phyloP scores from a whole-genome alignment of 2,113 vertebrate species.

The Ophiodon elongatus region DNA sequence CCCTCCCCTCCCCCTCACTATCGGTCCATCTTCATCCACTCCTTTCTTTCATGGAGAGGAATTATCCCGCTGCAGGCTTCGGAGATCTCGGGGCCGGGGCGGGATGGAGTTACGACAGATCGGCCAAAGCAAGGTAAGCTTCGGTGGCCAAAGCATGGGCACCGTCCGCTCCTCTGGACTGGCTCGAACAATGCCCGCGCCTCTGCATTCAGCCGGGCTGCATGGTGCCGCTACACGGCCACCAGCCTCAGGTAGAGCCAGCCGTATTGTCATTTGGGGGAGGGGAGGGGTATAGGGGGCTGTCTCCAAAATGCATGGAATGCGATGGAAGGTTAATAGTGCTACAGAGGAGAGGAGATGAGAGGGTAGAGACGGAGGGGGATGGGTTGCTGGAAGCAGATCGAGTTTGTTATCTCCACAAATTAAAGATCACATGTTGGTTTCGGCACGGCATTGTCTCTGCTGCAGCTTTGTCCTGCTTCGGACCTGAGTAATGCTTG shows the following conservation, averaged over 20 bases:
- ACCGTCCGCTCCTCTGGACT: conserved; percentile 16
- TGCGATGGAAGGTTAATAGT: conserved; percentile 80
- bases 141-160: conserved; percentile 37
- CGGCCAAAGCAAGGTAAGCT: conserved; percentile 92
- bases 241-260: conserved; percentile 70
- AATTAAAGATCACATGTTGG: conserved; percentile 45
- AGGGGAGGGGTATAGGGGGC: conserved; percentile 48
- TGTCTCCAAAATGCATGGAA: conserved; percentile 83
- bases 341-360: conserved; percentile 64
- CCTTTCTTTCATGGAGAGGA: conserved; percentile 91
- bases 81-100: conserved; percentile 91
- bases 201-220: conserved; percentile 36
- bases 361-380: conserved; percentile 58
- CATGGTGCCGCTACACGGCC: conserved; percentile 42
- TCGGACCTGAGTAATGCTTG: not conserved
- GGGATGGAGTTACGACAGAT: conserved; percentile 94
- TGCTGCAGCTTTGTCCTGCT: conserved; percentile 51
- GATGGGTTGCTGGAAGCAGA: conserved; percentile 62
- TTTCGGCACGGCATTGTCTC: conserved; percentile 39
- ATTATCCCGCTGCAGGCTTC: conserved; percentile 92
- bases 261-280: conserved; percentile 74
- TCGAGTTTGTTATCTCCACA: conserved; percentile 38
- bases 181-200: conserved; percentile 70
- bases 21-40: conserved; percentile 82
- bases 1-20: conserved; percentile 75